These are phyloP conservation scores for Rhagoletis zephyria DNA, from an alignment of 1,140 invertebrate species.

Conservation along the genomic window DNA sequence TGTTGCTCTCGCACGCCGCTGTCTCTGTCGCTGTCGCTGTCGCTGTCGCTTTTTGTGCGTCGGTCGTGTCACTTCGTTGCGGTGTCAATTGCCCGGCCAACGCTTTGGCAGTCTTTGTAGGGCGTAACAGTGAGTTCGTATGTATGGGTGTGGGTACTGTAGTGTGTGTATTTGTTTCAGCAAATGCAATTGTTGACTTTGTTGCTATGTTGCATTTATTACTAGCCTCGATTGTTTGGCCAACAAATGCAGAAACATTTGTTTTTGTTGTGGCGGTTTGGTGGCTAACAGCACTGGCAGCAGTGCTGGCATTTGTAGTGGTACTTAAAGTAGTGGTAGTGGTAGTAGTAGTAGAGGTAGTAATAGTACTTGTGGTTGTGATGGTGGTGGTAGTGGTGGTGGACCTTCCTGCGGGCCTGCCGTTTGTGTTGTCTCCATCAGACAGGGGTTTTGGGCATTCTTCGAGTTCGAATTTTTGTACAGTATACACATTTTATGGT, in stretches of 20 bases:
- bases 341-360: slow-evolving; percentile 57
- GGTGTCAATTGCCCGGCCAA: neutral
- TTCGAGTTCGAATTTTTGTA: slow-evolving; percentile 15
- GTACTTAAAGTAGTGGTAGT: slow-evolving; percentile 52
- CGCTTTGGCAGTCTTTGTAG: neutral
- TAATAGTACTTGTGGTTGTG: slow-evolving; percentile 45
- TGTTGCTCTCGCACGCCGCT: neutral
- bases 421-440: slow-evolving; percentile 67
- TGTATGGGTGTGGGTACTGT: slow-evolving; percentile 11
- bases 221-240: neutral
- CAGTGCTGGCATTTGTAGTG: slow-evolving; percentile 48
- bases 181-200: slow-evolving; percentile 46
- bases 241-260: slow-evolving; percentile 35
- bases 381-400: slow-evolving; percentile 60
- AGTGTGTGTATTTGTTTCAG: neutral
- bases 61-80: neutral
- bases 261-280: slow-evolving; percentile 56
- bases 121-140: neutral
- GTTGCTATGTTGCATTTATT: slow-evolving; percentile 39
- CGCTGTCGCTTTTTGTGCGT: slow-evolving; percentile 35
- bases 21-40: neutral
- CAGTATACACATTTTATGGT: slow-evolving; percentile 47
- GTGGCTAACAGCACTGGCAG: slow-evolving; percentile 55
- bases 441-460: slow-evolving; percentile 45
- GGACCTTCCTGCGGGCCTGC: slow-evolving; percentile 72